Evolutionary conservation across 2,797 vertebrate genomes (phyloP), one percentile per base, ranked within the genome.

Genomic region (Sebastes steindachneri): DNA sequence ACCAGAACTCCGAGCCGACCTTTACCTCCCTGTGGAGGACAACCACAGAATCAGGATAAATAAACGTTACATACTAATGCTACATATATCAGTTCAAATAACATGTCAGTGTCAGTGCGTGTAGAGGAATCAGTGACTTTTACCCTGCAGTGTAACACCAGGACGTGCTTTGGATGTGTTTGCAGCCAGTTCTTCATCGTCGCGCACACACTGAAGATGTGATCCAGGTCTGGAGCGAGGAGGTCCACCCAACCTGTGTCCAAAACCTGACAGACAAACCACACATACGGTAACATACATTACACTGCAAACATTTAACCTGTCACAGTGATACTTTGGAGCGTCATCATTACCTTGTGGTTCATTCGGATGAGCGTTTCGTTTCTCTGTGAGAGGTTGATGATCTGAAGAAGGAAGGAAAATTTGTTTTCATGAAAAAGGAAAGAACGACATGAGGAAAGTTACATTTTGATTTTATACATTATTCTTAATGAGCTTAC

Each of bases 131-230:
- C 19, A 15, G 23, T 14, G 21, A 4, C 11, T 4, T 94, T 95
- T 92, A 98, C 98, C 92, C 93, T 93, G 95, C 97, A 98, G 88
- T 99, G 97, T 72, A 99, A 94, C 68, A 99, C 96, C 7, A 98
- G 95, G 23, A 99, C 96, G 0, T 96, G 97, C 11, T 97, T 97
- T 9, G 90, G 93, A 83, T 97, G 88, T 0, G 68, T 90, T 74
- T 96, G 96, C 33, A 99, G 93, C 98, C 98, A 99, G 12, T 94
- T 96, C 86, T 98, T 97, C 93, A 98, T 96, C 0, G 90, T 87
- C 66, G 96, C 96, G 90, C 98, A 99, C 75, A 97, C 95, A 4
- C 93, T 96, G 71, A 97, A 96, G 80, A 99, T 92, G 87, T 97
- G 97, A 84, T 98, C 96, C 19, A 99, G 94, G 3, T 95, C 95